Conservation (phyloP, 2,797 vertebrate species). For the Brachyalestes nurse region DNA sequence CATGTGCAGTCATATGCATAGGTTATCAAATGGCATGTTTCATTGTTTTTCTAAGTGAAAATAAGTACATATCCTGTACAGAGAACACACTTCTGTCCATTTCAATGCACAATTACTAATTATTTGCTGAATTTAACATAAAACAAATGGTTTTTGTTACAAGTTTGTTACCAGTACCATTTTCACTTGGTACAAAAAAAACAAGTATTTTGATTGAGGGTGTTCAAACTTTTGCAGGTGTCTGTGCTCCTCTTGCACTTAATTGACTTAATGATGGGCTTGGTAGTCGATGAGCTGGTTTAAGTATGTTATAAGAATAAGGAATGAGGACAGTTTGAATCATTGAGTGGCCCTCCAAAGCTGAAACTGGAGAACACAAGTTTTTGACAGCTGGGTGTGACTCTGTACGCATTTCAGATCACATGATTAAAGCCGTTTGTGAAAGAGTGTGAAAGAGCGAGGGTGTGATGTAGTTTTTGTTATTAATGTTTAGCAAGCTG, state of each 20-base stretch:
- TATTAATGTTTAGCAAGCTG: not conserved
- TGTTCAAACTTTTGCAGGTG: too few relatives aligned
- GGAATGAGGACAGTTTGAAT: not conserved
- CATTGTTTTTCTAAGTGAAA: too few relatives aligned
- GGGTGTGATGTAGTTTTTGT: slow-evolving; percentile 4
- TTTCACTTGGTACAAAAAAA: too few relatives aligned
- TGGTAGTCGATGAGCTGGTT: slow-evolving; percentile 16
- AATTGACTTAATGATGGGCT: not conserved
- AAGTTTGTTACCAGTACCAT: too few relatives aligned
- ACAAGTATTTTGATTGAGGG: too few relatives aligned
- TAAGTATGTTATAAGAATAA: not conserved
- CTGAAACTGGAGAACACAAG: not conserved
- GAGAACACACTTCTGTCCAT: too few relatives aligned
- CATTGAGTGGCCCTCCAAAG: slow-evolving; percentile 1
- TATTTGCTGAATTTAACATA: too few relatives aligned
- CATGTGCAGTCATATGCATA: too few relatives aligned
- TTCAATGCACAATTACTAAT: too few relatives aligned
- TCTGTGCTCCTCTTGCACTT: not conserved
- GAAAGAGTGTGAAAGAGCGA: slow-evolving; percentile 9
- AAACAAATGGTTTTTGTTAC: too few relatives aligned
- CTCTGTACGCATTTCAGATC: slow-evolving; percentile 11
- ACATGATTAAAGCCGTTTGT: slow-evolving; percentile 29
- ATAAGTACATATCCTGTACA: too few relatives aligned
- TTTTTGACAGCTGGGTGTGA: slow-evolving; percentile 34
- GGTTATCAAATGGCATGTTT: too few relatives aligned